Conservation (phyloP, 2,797 vertebrate species). For the Echeneis naucrates region DNA sequence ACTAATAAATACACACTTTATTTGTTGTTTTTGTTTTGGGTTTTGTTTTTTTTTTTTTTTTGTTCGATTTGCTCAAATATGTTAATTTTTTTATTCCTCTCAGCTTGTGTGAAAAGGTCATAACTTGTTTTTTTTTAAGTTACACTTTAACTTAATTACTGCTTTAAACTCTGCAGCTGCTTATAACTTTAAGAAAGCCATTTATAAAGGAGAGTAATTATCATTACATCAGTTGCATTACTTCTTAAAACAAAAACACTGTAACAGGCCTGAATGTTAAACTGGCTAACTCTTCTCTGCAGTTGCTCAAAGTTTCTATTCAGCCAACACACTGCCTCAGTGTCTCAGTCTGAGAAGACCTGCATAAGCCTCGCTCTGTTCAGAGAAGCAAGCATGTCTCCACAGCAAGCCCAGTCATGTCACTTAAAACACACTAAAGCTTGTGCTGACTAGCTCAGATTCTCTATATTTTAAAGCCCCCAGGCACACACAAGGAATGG, state of each 20-base stretch:
- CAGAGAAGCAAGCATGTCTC: constrained; percentile 28
- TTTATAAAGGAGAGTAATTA: neutral
- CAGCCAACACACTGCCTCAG: constrained; percentile 53
- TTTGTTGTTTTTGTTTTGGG: neutral
- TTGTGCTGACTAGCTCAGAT: constrained; percentile 52
- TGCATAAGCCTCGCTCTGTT: constrained; percentile 74
- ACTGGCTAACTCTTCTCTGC: constrained; percentile 16
- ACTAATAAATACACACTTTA: neutral
- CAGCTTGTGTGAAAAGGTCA: too few species aligned
- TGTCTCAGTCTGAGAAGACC: constrained; percentile 51
- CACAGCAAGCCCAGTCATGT: constrained; percentile 71
- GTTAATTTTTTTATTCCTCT: too few species aligned
- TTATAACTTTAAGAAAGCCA: neutral
- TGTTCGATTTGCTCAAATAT: too few species aligned
- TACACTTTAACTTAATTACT: too few species aligned
- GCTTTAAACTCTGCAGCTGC: neutral
- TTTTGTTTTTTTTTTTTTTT: neutral
- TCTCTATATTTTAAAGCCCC: constrained; percentile 42
- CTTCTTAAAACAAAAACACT: too few species aligned
- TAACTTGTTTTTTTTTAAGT: too few species aligned
- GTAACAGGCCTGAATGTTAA: neutral
- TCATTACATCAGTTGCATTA: neutral
- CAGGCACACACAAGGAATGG: neutral
- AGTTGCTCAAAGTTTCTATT: constrained; percentile 41
- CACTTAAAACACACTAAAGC: constrained; percentile 51